Percentiles rank a stretch among this genome's conserved stretches.
Evolutionary conservation across 2,888 invertebrate species (phyloP).

Genomic region (Ariolimax columbianus): DNA sequence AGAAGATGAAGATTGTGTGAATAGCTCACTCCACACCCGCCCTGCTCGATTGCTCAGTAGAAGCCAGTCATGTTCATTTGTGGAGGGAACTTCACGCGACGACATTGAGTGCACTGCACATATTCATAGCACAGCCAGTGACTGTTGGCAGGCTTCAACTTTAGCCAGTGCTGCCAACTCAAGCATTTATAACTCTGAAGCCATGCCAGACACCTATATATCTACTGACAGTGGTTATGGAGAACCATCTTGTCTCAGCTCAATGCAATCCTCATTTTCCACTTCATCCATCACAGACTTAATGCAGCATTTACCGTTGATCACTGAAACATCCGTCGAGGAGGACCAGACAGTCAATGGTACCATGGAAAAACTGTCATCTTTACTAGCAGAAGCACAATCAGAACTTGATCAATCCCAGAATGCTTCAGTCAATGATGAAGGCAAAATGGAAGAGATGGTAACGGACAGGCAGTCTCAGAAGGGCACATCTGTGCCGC

Average conservation of each 20-base stretch:
- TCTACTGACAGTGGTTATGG: not conserved
- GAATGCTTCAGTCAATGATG: constrained; percentile 35
- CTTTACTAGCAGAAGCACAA: not conserved
- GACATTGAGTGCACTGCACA: not conserved
- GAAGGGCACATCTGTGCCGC: not conserved
- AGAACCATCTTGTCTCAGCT: constrained; percentile 2
- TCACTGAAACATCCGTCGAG: constrained; percentile 27
- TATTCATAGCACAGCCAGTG: not conserved
- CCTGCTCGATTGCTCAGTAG: constrained; percentile 57
- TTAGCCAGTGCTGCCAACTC: not conserved
- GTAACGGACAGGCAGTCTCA: not conserved
- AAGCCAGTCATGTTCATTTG: constrained; percentile 63
- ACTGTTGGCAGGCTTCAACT: not conserved
- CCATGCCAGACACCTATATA: not conserved
- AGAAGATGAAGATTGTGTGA: constrained; percentile 23
- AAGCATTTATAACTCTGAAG: not conserved
- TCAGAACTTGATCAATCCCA: constrained; percentile 23
- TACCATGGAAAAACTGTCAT: not conserved
- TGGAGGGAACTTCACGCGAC: constrained; percentile 58
- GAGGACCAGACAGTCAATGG: constrained; percentile 37
- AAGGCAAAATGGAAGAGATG: not conserved
- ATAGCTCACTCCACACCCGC: not conserved
- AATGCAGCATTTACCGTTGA: constrained; percentile 19
- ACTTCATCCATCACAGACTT: not conserved
- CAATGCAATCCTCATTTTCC: not conserved